These are phyloP conservation scores for Polypedilum vanderplanki DNA, from an alignment of 1,140 invertebrate genomes.

Conservation along the genomic window DNA sequence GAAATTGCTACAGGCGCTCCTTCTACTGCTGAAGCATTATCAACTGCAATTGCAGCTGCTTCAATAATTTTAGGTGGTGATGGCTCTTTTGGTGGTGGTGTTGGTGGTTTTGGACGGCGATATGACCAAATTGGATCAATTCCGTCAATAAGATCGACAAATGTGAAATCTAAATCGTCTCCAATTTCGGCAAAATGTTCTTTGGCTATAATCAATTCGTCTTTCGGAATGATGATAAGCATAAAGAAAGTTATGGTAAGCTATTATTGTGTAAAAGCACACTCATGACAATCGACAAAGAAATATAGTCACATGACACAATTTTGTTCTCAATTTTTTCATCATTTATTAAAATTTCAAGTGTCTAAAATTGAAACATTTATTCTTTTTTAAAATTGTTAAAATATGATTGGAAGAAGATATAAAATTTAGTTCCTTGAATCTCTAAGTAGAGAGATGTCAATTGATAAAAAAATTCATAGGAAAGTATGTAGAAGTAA, in stretches of 20 bases:
- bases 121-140: slow-evolving; percentile 48
- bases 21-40: slow-evolving; percentile 43
- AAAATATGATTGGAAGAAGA: too few relatives aligned
- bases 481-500: too few relatives aligned
- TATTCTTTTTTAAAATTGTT: too few relatives aligned
- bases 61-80: slow-evolving; percentile 35
- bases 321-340: too few relatives aligned
- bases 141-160: slow-evolving; percentile 82
- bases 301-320: too few relatives aligned
- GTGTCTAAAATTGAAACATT: too few relatives aligned
- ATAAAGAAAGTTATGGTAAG: slow-evolving; percentile 33
- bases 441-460: too few relatives aligned
- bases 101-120: slow-evolving; percentile 41
- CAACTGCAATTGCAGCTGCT: slow-evolving; percentile 39
- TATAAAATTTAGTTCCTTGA: too few relatives aligned
- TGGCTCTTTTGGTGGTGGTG: slow-evolving; percentile 43
- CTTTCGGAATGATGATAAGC: slow-evolving; percentile 50
- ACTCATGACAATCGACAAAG: too few relatives aligned
- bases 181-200: slow-evolving; percentile 97
- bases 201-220: slow-evolving; percentile 96
- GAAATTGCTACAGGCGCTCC: slow-evolving; percentile 41
- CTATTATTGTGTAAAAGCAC: too few relatives aligned
- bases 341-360: too few relatives aligned
- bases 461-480: too few relatives aligned
- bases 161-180: slow-evolving; percentile 95